Evolutionary conservation across 2,888 invertebrate genomes (phyloP).

Genomic region (Sphaeridia pumilis): DNA sequence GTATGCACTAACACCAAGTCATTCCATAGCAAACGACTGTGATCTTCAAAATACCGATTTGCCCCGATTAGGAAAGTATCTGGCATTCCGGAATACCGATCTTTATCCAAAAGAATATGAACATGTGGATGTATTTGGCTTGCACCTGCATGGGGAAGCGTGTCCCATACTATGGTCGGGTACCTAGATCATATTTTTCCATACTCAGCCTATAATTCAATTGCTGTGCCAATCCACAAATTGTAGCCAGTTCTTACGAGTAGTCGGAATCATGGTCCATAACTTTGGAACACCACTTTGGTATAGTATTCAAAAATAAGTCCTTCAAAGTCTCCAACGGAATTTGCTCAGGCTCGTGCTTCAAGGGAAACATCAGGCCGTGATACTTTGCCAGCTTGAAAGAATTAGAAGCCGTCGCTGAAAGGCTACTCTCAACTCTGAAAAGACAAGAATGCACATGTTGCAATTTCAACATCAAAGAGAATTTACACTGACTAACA

Average conservation of each 20-base stretch:
- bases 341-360: constrained; percentile 41
- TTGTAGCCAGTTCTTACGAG: constrained; percentile 13
- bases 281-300: constrained; percentile 40
- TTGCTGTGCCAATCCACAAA: neutral
- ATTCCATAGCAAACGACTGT: constrained; percentile 38
- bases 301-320: constrained; percentile 38
- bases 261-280: constrained; percentile 34
- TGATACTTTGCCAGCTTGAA: constrained; percentile 43
- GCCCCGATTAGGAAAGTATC: constrained; percentile 39
- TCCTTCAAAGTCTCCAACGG: constrained; percentile 38
- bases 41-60: constrained; percentile 37
- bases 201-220: neutral
- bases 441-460: constrained; percentile 5
- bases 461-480: neutral
- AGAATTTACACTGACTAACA: neutral
- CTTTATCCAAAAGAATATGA: constrained; percentile 38
- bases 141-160: constrained; percentile 42
- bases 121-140: constrained; percentile 44
- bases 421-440: constrained; percentile 38
- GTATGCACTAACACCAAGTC: constrained; percentile 39
- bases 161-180: constrained; percentile 42
- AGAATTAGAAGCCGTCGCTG: constrained; percentile 41
- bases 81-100: constrained; percentile 40
- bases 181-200: constrained; percentile 32
- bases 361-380: constrained; percentile 39